Base-by-base conservation (phyloP, 1,140 invertebrate genomes). In the Eubasilissa regina region DNA sequence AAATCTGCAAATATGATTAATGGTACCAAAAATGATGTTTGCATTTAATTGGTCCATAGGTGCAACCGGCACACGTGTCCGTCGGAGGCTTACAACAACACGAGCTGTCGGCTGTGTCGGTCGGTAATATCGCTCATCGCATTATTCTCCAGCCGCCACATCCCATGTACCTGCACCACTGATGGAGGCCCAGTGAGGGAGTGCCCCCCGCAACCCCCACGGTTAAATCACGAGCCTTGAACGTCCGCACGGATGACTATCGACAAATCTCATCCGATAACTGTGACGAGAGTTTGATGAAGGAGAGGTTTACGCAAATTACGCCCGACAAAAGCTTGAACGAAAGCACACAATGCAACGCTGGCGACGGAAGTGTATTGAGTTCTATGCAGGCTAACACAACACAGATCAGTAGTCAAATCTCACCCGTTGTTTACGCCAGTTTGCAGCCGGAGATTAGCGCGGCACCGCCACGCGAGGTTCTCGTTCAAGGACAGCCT, bases 111-210 rank as follows among this genome's bases (percentile, higher is more conserved):
- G 70, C 62, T 17, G 83, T 87, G 72, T 74, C 74, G 13, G 73
- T 79, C 44, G 83, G 83, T 64, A 85, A 84, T 60, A 86, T 87
- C 7, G 85, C 86, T 58, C 86, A 87, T 79, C 85, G 87, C 77
- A 87, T 87, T 84, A 87, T 88, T 56, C 84, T 88, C 64, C 87
- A 87, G 83, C 87, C 64, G 17, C 75, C 85, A 76, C 86, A 80
- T 66, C 84, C 85, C 78, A 77, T 82, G 75, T 81, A 74, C 17
- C 85, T 86, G 73, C 86, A 85, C 51, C 84, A 86, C 44, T 84
- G 86, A 51, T 87, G 86, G 81, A 35, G 25, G 25, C 25, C 25
- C 25, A 35, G 25, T 6, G 25, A 35, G 25, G 25, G 25, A 35
- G 85, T 85, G 45, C 66, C n/a, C 60, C 60, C 25, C 0, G n/a